A percentile compares a stretch with the other conserved stretches of the same genome.
These are phyloP conservation scores for Drosophila sucinea DNA, from an alignment of 1,140 invertebrate species.

Conservation along the genomic window DNA sequence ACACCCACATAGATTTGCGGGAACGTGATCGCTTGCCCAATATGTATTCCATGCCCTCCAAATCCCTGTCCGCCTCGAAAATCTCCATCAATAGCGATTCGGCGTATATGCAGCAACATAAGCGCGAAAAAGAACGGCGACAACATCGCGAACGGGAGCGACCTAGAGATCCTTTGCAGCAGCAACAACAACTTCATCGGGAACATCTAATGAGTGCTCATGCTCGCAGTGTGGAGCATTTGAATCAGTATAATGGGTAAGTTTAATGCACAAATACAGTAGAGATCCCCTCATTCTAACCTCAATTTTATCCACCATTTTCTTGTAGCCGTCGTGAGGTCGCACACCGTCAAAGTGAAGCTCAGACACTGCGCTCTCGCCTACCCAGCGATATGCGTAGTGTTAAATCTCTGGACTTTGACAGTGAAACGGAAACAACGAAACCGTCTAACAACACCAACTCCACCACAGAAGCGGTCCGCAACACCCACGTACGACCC, in stretches of 20 bases:
- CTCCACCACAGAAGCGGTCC: constrained; percentile 84
- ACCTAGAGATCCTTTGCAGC: constrained; percentile 60
- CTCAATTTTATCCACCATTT: not conserved
- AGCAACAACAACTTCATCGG: constrained; percentile 65
- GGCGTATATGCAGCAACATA: constrained; percentile 69
- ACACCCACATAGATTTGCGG: constrained; percentile 68
- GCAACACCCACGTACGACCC: constrained; percentile 84
- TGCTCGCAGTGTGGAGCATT: constrained; percentile 78
- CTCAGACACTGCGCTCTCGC: constrained; percentile 63
- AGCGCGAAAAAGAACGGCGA: constrained; percentile 63
- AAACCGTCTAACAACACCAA: constrained; percentile 49
- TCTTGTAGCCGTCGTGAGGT: constrained; percentile 64
- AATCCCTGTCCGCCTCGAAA: constrained; percentile 79
- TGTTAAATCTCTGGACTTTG: constrained; percentile 87
- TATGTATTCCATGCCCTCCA: constrained; percentile 72
- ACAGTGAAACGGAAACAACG: constrained; percentile 81
- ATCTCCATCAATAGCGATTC: constrained; percentile 82
- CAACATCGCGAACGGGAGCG: constrained; percentile 67
- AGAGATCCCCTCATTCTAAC: not conserved
- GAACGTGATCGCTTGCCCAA: constrained; percentile 56
- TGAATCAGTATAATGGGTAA: constrained; percentile 79
- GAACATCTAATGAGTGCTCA: constrained; percentile 66
- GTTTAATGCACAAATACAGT: not conserved
- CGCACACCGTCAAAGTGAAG: constrained; percentile 48
- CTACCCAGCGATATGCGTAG: constrained; percentile 85